Evolutionary conservation across 2,797 vertebrate genomes (phyloP).

Genomic region (Philypnodon macrostomus): DNA sequence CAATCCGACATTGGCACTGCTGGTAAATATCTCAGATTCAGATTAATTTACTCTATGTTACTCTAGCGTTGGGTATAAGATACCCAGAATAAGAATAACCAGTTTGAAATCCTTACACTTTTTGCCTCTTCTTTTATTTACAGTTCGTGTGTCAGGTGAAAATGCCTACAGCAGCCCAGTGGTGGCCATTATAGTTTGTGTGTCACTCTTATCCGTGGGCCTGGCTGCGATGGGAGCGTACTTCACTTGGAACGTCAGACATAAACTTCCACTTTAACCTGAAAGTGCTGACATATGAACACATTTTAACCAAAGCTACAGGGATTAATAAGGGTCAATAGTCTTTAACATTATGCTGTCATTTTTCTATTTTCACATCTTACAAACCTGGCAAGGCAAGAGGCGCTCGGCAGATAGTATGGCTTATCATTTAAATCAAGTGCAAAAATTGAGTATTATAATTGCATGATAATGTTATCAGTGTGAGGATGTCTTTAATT

Average conservation of each 20-base stretch:
- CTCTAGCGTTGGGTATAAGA: too few relatives aligned
- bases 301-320: constrained; percentile 14
- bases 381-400: constrained; percentile 13
- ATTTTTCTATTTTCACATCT: constrained; percentile 13
- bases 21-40: too few relatives aligned
- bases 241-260: constrained; percentile 27
- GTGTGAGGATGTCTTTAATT: constrained; percentile 27
- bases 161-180: constrained; percentile 30
- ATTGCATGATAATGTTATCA: constrained; percentile 24
- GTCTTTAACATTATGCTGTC: neutral
- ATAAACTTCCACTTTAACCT: constrained; percentile 2
- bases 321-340: constrained; percentile 15
- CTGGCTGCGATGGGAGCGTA: constrained; percentile 34
- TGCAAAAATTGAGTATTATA: constrained; percentile 31
- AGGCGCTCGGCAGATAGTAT: constrained; percentile 5
- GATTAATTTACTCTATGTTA: too few relatives aligned
- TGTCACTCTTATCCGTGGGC: constrained; percentile 44
- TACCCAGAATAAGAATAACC: neutral
- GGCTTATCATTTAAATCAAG: constrained; percentile 16
- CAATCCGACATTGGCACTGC: too few relatives aligned
- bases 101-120: neutral
- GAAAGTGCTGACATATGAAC: constrained; percentile 3
- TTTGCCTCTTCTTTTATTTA: neutral
- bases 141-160: constrained; percentile 16
- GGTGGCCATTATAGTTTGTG: constrained; percentile 48